Conservation (phyloP, 2,113 vertebrate genomes). For the Emydura subglobosa region DNA sequence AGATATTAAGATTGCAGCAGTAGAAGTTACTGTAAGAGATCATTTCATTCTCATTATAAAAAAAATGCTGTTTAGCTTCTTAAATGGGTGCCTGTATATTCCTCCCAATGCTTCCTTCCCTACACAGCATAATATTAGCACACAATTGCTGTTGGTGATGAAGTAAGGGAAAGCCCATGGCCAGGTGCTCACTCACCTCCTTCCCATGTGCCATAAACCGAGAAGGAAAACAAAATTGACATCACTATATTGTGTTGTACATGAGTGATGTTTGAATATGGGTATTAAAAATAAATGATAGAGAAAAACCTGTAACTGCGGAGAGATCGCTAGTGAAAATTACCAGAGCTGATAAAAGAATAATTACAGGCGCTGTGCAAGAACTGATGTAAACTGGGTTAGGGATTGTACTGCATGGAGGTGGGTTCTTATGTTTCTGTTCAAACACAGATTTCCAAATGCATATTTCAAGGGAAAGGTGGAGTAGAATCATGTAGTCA, state of each 20-base stretch:
- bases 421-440: neutral
- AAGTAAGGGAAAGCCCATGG: neutral
- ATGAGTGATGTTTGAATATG: neutral
- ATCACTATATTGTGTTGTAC: neutral
- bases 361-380: no score
- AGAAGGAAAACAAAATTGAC: neutral
- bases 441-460: neutral
- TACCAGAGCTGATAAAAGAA: neutral
- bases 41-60: neutral
- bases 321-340: neutral
- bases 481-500: neutral
- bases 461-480: neutral
- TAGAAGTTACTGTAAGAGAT: neutral
- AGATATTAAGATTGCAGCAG: neutral
- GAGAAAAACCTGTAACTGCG: neutral
- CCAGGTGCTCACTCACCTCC: neutral
- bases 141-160: neutral
- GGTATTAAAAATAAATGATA: neutral
- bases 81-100: neutral
- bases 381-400: rapidly evolving
- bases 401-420: rapidly evolving
- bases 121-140: neutral
- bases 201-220: no score
- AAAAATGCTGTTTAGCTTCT: neutral
- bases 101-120: neutral